Evolutionary conservation across 23 tunicate species (phyloP).

Genomic region (Aplidium turbinatum): DNA sequence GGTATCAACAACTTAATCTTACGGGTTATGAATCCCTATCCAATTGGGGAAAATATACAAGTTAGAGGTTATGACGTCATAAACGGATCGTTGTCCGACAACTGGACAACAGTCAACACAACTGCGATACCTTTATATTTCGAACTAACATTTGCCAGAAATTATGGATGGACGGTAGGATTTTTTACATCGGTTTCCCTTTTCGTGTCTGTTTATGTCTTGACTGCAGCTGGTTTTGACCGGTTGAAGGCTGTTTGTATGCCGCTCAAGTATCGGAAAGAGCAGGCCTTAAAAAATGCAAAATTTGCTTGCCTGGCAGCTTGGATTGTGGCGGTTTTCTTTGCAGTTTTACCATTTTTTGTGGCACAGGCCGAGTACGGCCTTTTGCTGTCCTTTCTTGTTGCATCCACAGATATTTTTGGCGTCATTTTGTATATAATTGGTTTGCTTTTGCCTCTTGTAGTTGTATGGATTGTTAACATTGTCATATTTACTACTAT

Average conservation of each 20-base stretch:
- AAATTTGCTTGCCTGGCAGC: neutral
- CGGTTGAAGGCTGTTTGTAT: neutral
- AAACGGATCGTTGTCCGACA: no score
- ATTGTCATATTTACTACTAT: neutral
- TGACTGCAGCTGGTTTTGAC: neutral
- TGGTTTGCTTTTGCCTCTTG: neutral
- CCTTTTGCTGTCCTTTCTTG: neutral
- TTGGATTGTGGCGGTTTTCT: neutral
- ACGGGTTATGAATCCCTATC: no score
- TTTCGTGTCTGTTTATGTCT: neutral
- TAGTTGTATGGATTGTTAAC: neutral
- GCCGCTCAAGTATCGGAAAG: neutral
- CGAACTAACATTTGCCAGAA: no score
- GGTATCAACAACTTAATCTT: no score
- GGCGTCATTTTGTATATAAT: neutral
- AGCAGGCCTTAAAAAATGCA: neutral
- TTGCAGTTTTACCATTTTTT: neutral
- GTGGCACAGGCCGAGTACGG: neutral
- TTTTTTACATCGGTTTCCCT: neutral
- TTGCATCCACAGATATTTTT: neutral
- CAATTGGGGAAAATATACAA: no score
- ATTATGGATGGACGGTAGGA: no score
- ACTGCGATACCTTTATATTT: no score
- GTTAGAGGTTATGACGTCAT: no score
- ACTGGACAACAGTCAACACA: no score